A percentile compares a stretch with the other conserved stretches of the same genome.
phyloP scores from a whole-genome alignment of 2,888 invertebrate species.

The Mythimna pallens region DNA sequence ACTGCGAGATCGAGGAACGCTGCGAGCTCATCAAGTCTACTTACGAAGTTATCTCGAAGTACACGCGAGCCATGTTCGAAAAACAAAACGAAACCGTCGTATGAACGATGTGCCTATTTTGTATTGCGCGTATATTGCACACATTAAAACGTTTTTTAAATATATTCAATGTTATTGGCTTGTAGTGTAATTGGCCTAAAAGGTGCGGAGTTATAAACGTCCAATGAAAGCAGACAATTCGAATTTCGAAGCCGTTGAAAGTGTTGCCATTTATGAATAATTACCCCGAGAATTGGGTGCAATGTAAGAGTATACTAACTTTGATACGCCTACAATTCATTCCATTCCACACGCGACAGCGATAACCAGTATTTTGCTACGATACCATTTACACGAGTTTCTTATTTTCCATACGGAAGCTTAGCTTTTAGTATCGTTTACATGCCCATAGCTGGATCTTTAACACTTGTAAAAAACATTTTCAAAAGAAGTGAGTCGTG shows the following conservation, averaged over 20 bases:
- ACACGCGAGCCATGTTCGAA: constrained; percentile 88
- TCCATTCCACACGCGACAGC: constrained; percentile 80
- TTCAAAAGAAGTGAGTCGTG: constrained; percentile 6
- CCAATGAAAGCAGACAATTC: constrained; percentile 49
- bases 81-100: constrained; percentile 87
- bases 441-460: constrained; percentile 59
- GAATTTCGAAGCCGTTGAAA: constrained; percentile 53
- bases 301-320: constrained; percentile 67
- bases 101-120: constrained; percentile 80
- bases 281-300: constrained; percentile 56
- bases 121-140: constrained; percentile 64
- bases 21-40: constrained; percentile 87
- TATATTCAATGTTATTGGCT: constrained; percentile 64
- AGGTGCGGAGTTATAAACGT: constrained; percentile 64
- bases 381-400: constrained; percentile 78
- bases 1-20: constrained; percentile 82
- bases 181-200: constrained; percentile 62
- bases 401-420: constrained; percentile 77
- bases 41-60: constrained; percentile 86
- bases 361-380: constrained; percentile 85
- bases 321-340: constrained; percentile 85
- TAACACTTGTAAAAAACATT: neutral
- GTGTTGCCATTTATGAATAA: constrained; percentile 60
- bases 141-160: constrained; percentile 36
- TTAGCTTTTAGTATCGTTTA: constrained; percentile 78